Conservation (phyloP, 2,888 invertebrate genomes). For the Tinea pellionella region DNA sequence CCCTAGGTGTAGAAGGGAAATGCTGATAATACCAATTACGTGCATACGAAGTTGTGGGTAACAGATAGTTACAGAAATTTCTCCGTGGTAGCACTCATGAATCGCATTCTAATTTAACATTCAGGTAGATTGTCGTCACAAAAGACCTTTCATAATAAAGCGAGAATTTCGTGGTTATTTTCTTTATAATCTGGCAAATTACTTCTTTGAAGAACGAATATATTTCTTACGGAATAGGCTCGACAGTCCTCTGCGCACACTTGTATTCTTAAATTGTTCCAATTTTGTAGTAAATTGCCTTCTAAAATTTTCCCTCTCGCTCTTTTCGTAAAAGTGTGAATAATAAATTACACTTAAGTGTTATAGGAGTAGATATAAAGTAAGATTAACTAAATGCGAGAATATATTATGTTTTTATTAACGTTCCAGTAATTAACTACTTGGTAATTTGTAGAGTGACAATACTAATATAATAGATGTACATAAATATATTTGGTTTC, state of each 20-base stretch:
- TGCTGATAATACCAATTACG: too few relatives aligned
- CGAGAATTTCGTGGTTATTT: neutral
- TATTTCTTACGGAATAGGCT: neutral
- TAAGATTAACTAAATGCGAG: neutral
- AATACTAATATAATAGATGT: too few relatives aligned
- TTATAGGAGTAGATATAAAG: neutral
- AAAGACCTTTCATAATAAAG: too few relatives aligned
- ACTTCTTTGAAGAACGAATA: neutral
- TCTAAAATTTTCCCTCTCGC: neutral
- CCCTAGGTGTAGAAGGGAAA: too few relatives aligned
- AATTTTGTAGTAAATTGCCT: slow-evolving; percentile 7
- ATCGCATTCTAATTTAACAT: too few relatives aligned
- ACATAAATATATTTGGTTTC: too few relatives aligned
- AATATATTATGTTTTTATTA: neutral
- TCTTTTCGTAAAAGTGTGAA: neutral
- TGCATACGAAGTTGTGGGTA: too few relatives aligned
- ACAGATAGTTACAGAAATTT: too few relatives aligned
- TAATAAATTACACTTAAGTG: neutral
- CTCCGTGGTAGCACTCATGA: too few relatives aligned
- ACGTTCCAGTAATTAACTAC: too few relatives aligned
- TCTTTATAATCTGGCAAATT: neutral
- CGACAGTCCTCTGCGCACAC: neutral
- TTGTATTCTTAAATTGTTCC: slow-evolving; percentile 2
- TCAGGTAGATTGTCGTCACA: too few relatives aligned
- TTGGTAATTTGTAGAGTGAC: too few relatives aligned